Evolutionary conservation across 2,113 vertebrate species (phyloP).

Genomic region (Pollimyrus isidori): DNA sequence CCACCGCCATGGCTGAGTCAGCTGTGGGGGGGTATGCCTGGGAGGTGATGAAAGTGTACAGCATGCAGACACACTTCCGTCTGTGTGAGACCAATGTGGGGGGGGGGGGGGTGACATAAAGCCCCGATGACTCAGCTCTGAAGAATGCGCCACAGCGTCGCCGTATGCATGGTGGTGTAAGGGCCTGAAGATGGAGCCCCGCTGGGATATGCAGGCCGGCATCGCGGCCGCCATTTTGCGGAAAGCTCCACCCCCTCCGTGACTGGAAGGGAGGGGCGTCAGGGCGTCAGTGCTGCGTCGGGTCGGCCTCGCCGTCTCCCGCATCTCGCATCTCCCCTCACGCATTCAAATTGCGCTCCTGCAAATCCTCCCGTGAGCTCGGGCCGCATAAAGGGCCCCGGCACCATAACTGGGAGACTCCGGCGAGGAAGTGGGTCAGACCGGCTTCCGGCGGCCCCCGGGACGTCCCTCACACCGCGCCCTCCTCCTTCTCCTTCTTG

Average conservation of each 20-base stretch:
- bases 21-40: not conserved
- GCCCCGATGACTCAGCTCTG: not conserved
- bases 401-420: not conserved
- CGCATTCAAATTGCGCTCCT: slow-evolving; percentile 7
- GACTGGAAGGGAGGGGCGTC: not conserved
- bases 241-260: not conserved
- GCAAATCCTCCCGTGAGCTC: not conserved
- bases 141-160: no score
- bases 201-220: not conserved
- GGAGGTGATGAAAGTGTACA: not conserved
- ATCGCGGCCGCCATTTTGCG: not conserved
- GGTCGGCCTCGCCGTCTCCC: not conserved
- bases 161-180: no score
- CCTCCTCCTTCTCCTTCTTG: not conserved
- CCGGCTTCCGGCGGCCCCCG: not conserved
- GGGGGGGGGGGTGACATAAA: not conserved
- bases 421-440: not conserved
- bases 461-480: not conserved
- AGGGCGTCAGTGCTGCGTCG: not conserved
- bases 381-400: not conserved
- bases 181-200: not conserved
- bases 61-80: not conserved
- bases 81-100: not conserved
- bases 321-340: not conserved
- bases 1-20: not conserved